Base-by-base conservation (phyloP, 2,888 invertebrate genomes). In the Periphyllus acericola region DNA sequence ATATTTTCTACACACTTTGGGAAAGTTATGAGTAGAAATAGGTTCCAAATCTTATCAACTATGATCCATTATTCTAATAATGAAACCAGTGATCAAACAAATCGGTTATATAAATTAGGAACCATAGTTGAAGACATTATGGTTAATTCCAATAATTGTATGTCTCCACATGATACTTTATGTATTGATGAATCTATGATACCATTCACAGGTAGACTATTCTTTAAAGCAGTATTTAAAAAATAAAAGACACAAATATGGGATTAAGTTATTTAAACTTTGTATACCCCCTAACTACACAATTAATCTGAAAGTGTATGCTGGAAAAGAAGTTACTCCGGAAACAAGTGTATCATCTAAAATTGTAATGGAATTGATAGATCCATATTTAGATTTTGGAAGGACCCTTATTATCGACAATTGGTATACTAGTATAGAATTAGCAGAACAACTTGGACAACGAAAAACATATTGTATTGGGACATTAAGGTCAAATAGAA, bases 371-470 rank as follows among this genome's bases (percentile, higher is more conserved):
- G 66, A 66, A 66, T 25, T 66, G 25, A 25, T 25, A 5, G 66
- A 66, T 19, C 66, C 66, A 19, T 66, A 19, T 66, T n/a, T 66
- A 21, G 25, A 66, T 66, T 66, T 66, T 66, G 66, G 66, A 3
- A 66, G 66, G 46, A 84, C 84, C 17, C 9, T 84, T 4, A 74
- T 46, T 14, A 36, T 55, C 29, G 84, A 84, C 17, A 72, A 84
- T 52, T 84, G 74, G 55, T 75, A 84, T 52, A 76, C 84, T 25
- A 84, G 84, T 75, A 72, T 84, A 25, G 74, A 74, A 36, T 76
- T 84, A 6, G 76, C 84, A 32, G 29, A 75, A 32, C 34, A 74
- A 21, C 60, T 84, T 29, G 52, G 46, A 21, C 60, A 46, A 36
- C 36, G 36, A 46, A 46, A 74, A 3, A 84, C 84, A 36, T 76